Evolutionary conservation across 2,888 invertebrate species (phyloP), one percentile per base, ranked within the genome.

Genomic region (Campoplex nolae): DNA sequence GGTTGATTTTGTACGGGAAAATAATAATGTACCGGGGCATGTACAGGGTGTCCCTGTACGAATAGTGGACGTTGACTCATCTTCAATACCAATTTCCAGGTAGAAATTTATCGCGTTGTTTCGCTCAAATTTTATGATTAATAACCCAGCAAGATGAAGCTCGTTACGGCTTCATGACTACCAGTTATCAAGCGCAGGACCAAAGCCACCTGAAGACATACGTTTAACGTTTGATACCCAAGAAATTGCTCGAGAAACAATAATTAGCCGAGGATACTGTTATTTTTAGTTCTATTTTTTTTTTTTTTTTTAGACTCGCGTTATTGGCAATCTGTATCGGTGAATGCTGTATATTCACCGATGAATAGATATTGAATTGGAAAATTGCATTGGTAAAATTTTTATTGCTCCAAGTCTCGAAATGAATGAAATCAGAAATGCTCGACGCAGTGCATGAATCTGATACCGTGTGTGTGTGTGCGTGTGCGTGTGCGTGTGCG

Each of bases 331-430:
- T 45, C 11, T 23, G 28, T 48, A 23, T 13, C 13, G 28, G 32
- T 51, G 35, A 11, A 51, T 51, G 18, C 32, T 51, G 18, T n/a
- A 28, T 18, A 42, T 35, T 42, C 42, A 42, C 16, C 3, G 23
- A 58, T n/a, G 58, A 42, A 28, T 28, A 45, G 58, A 58, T 1
- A 23, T 48, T 4, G 32, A 13, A 42, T 38, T 56, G 35, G 35
- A 38, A 79, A 84, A 85, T 79, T 89, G 91, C 90, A 90, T 90
- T 90, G 86, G 84, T 45, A 71, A 86, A 51, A 81, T 68, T 86
- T 89, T 84, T 86, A 83, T 83, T 88, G 88, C 86, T 85, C 87
- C 83, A 80, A 62, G 58, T 76, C 71, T 48, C 56, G 56, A 54
- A 23, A 16, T 48, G 83, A 84, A 85, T 68, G 77, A 74, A 80